Evolutionary conservation across 2,888 invertebrate species (phyloP), one percentile per base, ranked within the genome.

Genomic region (Strigamia crassipes): DNA sequence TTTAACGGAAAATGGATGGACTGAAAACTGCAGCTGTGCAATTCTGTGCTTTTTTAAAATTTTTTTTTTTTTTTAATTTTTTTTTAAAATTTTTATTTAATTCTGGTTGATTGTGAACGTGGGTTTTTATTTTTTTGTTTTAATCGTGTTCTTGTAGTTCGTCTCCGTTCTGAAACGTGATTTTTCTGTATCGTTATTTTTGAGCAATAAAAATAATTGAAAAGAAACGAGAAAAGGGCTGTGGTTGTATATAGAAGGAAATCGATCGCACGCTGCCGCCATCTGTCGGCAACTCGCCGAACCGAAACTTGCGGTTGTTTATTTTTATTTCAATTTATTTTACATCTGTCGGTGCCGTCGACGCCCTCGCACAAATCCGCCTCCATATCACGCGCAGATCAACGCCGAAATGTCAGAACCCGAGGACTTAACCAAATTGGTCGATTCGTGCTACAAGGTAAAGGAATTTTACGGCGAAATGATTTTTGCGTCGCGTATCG

Each of bases 361-460:
- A n/a, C 78, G 38, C 78, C 78, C 41, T 12, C 78, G 5, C 38
- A 4, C 15, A 34, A 42, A 21, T 41, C 78, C 38, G 8, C 12
- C 5, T 38, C 77, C 77, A 21, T 13, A 27, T 27, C 27, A 13
- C 1, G 1, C 77, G 77, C 23, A 5, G 21, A 34, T 15, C 15
- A 23, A 3, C 2, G 6, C 2, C 77, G 5, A 41, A 34, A 82
- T 81, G 81, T 77, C 38, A 21, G 83, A 82, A 38, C 81, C 61
- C 21, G 82, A 82, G 78, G 82, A 82, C 38, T 42, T 77, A 10
- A 81, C 81, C 21, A 82, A 81, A 81, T 81, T 82, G 34, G 82
- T 82, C 56, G 82, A 82, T 18, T 73, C 61, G 13, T 78, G 81
- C 38, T 82, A 82, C 79, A 82, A 82, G 82, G 82, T 82, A 82